These are phyloP conservation scores for Pelagia noctiluca DNA, from an alignment of 30 jellyfish, hydroid and myxozoan species.

Conservation along the genomic window DNA sequence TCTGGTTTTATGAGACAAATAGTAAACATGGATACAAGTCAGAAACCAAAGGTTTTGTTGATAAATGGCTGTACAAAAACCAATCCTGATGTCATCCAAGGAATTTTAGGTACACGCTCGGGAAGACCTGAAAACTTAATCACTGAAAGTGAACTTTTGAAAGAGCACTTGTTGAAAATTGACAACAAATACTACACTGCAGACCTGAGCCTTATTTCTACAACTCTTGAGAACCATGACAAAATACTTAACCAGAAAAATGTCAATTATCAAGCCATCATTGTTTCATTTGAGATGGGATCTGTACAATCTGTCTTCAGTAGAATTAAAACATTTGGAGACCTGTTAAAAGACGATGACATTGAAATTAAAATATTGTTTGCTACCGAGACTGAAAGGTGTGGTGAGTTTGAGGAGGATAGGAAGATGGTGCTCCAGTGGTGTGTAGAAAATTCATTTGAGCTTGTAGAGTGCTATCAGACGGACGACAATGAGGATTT, in stretches of 20 bases:
- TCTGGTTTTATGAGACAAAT: no score
- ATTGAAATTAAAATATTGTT: constrained; percentile 47
- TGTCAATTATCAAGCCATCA: constrained; percentile 26
- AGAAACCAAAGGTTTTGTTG: constrained; percentile 30
- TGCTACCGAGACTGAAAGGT: constrained; percentile 5
- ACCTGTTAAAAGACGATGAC: constrained; percentile 18
- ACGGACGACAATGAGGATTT: constrained; percentile 55
- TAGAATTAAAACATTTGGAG: constrained; percentile 18
- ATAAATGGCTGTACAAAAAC: not conserved
- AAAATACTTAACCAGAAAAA: not conserved
- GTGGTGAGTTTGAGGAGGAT: constrained; percentile 8
- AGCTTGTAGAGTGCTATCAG: constrained; percentile 47
- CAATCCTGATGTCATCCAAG: constrained; percentile 5
- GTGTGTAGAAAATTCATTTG: constrained; percentile 69
- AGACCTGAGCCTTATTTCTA: constrained; percentile 23
- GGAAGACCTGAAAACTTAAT: not conserved
- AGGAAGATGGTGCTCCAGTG: constrained; percentile 16
- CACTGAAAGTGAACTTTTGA: not conserved
- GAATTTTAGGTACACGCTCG: not conserved
- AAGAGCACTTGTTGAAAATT: constrained; percentile 36
- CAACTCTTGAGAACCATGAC: not conserved
- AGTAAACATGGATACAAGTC: not conserved
- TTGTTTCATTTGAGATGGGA: constrained; percentile 30
- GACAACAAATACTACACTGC: constrained; percentile 61
- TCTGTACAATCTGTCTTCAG: constrained; percentile 18